Conservation (phyloP, 2,888 invertebrate species). For the Atrina japonica region DNA sequence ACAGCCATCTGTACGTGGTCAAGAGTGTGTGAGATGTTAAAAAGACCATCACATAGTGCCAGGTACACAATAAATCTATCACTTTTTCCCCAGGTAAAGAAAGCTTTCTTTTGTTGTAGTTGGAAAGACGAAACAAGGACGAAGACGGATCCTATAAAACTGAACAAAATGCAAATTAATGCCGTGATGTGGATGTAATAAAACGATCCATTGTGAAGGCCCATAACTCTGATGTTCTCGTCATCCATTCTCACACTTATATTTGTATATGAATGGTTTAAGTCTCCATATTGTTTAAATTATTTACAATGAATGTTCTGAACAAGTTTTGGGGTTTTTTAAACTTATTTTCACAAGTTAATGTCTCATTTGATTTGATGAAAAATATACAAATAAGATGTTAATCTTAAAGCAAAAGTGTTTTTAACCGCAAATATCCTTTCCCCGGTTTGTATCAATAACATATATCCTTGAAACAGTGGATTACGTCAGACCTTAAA, state of each 20-base stretch:
- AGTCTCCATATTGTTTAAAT: too few species aligned
- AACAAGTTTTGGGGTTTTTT: too few species aligned
- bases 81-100: constrained; percentile 25
- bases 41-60: constrained; percentile 35
- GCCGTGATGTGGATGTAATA: constrained; percentile 28
- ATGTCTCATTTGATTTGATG: too few species aligned
- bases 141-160: constrained; percentile 18
- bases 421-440: too few species aligned
- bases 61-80: constrained; percentile 40
- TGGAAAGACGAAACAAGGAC: constrained; percentile 18
- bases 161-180: constrained; percentile 15
- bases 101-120: constrained; percentile 3
- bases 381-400: too few species aligned
- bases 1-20: constrained; percentile 28
- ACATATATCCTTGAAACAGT: too few species aligned
- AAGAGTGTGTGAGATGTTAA: constrained; percentile 26
- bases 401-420: too few species aligned
- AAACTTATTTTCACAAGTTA: too few species aligned
- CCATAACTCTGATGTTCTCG: constrained; percentile 13
- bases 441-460: too few species aligned
- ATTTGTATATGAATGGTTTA: too few species aligned
- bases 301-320: too few species aligned
- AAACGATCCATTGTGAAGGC: constrained; percentile 27
- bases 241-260: background rate
- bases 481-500: too few species aligned